Conservation (phyloP, 2,113 vertebrate genomes). For the Pterocles orientalis region DNA sequence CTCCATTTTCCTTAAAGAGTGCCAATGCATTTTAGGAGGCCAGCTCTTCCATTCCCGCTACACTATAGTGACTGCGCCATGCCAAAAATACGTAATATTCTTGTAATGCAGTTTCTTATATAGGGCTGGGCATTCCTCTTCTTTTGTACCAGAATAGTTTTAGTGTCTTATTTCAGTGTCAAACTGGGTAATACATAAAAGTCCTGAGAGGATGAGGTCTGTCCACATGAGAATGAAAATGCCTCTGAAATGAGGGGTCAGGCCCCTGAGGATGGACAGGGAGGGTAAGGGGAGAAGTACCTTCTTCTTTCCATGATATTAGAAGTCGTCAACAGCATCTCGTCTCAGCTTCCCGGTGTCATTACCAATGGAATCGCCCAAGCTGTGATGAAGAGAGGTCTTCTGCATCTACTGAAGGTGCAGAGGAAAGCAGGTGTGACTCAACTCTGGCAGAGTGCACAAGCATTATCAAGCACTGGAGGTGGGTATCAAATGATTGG, state of each 20-base stretch:
- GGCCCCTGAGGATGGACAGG: neutral
- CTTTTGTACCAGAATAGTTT: neutral
- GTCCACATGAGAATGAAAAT: neutral
- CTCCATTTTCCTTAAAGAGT: neutral
- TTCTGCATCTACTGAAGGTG: neutral
- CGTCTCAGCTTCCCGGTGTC: neutral
- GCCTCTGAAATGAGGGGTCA: neutral
- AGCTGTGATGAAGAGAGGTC: neutral
- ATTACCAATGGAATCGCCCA: neutral
- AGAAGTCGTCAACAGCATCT: neutral
- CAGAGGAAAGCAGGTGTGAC: neutral
- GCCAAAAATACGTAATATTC: neutral
- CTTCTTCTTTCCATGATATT: neutral
- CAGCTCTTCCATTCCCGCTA: neutral
- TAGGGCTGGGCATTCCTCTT: neutral
- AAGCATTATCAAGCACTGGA: neutral
- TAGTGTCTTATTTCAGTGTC: neutral
- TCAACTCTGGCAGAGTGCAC: neutral
- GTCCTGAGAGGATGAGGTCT: neutral
- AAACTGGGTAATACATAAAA: neutral
- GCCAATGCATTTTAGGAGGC: neutral
- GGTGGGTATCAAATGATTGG: neutral
- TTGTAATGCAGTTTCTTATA: neutral
- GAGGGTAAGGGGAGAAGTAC: neutral
- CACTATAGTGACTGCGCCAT: rapidly evolving